Percentiles rank a stretch among this genome's conserved stretches.
Conservation (phyloP, 2,888 invertebrate species). For the Hypsopygia costalis region DNA sequence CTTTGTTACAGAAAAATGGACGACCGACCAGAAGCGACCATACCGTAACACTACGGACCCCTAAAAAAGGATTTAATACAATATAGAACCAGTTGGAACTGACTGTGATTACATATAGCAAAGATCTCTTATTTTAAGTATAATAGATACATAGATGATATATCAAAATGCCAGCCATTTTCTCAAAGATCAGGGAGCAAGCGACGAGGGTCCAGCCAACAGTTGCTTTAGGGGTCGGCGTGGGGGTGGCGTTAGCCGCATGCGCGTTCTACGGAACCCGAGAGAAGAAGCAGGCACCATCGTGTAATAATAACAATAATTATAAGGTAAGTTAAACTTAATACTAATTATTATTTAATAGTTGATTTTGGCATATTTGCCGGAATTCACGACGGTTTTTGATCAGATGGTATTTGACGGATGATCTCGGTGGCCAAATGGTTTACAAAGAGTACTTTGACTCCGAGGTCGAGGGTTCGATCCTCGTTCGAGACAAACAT, state of each 20-base stretch:
- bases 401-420: too few species aligned
- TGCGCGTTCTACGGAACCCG: slow-evolving; percentile 62
- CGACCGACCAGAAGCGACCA: slow-evolving; percentile 23
- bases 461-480: too few species aligned
- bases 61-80: slow-evolving; percentile 11
- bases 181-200: slow-evolving; percentile 68
- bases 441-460: too few species aligned
- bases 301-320: slow-evolving; percentile 68
- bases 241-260: slow-evolving; percentile 68
- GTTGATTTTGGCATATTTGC: too few species aligned
- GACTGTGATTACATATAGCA: slow-evolving; percentile 26
- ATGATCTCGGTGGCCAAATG: too few species aligned
- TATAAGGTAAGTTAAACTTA: slow-evolving; percentile 53
- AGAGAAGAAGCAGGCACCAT: slow-evolving; percentile 57
- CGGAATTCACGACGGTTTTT: too few species aligned
- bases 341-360: neutral
- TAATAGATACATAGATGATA: neutral
- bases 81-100: slow-evolving; percentile 16
- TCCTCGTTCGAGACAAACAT: too few species aligned
- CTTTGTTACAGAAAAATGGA: slow-evolving; percentile 64
- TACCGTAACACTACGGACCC: slow-evolving; percentile 1
- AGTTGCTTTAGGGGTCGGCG: slow-evolving; percentile 62
- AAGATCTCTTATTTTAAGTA: slow-evolving; percentile 11
- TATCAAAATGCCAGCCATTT: slow-evolving; percentile 64
- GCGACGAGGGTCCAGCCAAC: slow-evolving; percentile 67